Evolutionary conservation across 2,888 invertebrate genomes (phyloP), one percentile per base, ranked within the genome.

Genomic region (Proisotoma minuta): DNA sequence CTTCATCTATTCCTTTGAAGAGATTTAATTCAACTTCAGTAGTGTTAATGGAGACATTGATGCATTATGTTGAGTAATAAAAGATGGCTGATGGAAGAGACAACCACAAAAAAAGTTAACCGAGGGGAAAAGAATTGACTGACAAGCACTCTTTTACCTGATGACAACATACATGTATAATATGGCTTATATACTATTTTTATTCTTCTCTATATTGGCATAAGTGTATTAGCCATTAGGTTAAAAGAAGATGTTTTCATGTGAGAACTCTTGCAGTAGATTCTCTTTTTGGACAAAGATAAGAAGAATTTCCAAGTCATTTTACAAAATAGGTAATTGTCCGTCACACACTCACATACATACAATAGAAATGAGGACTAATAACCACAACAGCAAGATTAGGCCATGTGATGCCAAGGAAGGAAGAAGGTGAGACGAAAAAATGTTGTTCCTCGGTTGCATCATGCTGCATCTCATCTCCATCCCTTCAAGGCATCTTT

Each of bases 271-370:
- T 47, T 48, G 29, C 48, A 20, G 34, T 18, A 48, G 20, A 39
- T 15, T 10, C n/a, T 40, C 34, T 22, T 23, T 18, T 43, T 34
- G 34, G 34, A 48, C 47, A 59, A 64, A 52, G n/a, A n/a, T n/a
- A n/a, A n/a, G 51, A 48, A 58, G 64, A 67, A 59, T 63, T 67
- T 67, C 63, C 66, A 62, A 67, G 67, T 67, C 64, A 67, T 67
- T 67, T 67, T 67, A 64, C 64, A 67, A 67, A 67, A 67, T 67
- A 64, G 64, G 62, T 64, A 67, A 68, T 65, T 68, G 67, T 62
- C 61, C 63, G 57, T 64, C 53, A 66, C 50, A 48, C 60, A 50
- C 53, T 66, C 53, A 43, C 63, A n/a, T n/a, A n/a, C n/a, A n/a
- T n/a, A 26, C 56, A 66, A 63, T 63, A 63, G 60, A 63, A 66